Base-by-base conservation (phyloP, 2,797 vertebrate species). In the Nannoperca australis region DNA sequence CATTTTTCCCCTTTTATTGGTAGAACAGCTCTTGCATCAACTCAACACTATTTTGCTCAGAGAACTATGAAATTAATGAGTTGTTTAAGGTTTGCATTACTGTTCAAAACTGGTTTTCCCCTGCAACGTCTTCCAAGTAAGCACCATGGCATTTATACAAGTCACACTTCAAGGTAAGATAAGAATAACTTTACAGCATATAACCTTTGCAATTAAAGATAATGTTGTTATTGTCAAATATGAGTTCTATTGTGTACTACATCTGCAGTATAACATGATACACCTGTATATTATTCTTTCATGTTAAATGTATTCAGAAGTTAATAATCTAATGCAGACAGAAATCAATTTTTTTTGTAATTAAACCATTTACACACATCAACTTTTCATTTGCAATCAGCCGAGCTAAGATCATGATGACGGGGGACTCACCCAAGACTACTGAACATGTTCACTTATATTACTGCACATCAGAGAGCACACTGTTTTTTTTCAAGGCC, bases 381-480 rank as follows among this genome's bases (percentile, higher is more conserved):
- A 54, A 54, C 55, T 79, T 87, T 83, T 84, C 65, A 84, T 82
- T 78, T 84, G 63, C 79, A 81, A 78, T 85, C 82, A 78, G 70
- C 30, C 9, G 32, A 75, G 59, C 72, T 79, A 15, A 36, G 64
- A 69, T 88, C 79, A 63, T 7, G 51, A 55, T 78, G 62, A 60
- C 4, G 14, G 40, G 17, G 62, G 49, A 68, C 78, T 81, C 40
- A 66, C 30, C 68, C 72, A 71, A 53, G 56, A 62, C 59, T 61
- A 65, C 74, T 54, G 63, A 82, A 72, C 69, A 77, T 62, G 77
- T 83, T 76, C 51, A 17, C 61, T 73, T 59, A 58, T 64, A 70
- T 84, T 84, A 70, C 49, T 53, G 69, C 75, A 78, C 71, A 81
- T 81, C 71, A 78, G 69, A 82, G 53, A 64, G 44, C 70, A 73